These are phyloP conservation scores for Dicycla oo DNA, from an alignment of 2,888 invertebrate genomes.

Conservation along the genomic window DNA sequence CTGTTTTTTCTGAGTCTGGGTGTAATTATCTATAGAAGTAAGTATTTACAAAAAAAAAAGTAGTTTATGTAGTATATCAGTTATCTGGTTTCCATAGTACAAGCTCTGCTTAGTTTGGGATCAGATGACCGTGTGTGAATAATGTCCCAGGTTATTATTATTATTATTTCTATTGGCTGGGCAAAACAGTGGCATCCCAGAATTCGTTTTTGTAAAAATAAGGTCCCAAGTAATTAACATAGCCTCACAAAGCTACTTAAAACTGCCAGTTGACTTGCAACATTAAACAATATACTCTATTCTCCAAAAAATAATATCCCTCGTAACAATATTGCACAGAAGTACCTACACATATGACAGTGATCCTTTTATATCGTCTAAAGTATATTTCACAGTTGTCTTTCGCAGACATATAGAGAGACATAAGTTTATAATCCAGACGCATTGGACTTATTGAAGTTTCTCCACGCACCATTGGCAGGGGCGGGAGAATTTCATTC, in stretches of 20 bases:
- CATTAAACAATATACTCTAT: not conserved
- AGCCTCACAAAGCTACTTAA: not conserved
- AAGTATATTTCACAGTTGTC: constrained; percentile 54
- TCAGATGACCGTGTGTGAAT: no score
- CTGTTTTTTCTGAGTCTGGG: no score
- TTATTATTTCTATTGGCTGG: no score
- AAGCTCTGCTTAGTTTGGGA: no score
- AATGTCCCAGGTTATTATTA: no score
- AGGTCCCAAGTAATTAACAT: not conserved
- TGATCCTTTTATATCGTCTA: constrained; percentile 40
- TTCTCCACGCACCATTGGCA: constrained; percentile 78
- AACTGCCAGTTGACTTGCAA: not conserved
- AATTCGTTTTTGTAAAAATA: not conserved
- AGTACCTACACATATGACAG: constrained; percentile 16
- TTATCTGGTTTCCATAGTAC: no score
- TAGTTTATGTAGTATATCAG: no score
- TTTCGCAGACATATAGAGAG: constrained; percentile 44
- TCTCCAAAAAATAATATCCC: not conserved
- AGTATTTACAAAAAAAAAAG: no score
- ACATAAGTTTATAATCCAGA: constrained; percentile 82
- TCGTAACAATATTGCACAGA: constrained; percentile 16
- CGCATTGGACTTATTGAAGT: constrained; percentile 78
- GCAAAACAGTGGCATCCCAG: not conserved
- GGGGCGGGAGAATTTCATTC: constrained; percentile 78
- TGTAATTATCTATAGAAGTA: no score